Base-by-base conservation (phyloP, 2,113 vertebrate species). In the Pantherophis guttatus region DNA sequence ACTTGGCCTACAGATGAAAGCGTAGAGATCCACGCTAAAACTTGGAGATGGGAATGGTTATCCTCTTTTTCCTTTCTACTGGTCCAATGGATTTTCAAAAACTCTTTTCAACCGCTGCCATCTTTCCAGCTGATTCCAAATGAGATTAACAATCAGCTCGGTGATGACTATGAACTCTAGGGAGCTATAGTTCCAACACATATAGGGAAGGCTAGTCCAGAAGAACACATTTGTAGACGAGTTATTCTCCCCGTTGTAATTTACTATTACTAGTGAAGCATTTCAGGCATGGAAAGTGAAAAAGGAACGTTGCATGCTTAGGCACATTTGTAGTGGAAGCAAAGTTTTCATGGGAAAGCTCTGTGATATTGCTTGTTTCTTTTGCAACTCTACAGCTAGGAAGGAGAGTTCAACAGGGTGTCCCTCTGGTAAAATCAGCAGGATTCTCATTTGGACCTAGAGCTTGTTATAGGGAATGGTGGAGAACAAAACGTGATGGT, bases 11-110 rank as follows among this genome's bases (percentile, higher is more conserved):
- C 58, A 0, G 93, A n/a, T 94, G 87, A 90, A 94, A 94, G 95
- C 96, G 94, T 94, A 96, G 96, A 95, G 93, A 88, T 93, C 93
- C 17, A 0, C 5, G 93, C 91, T 94, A 90, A 95, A 96, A 96
- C 94, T 86, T 93, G 70, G 95, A 91, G 89, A 85, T 93, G 92
- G 90, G 87, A 93, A 96, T 91, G 93, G 94, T 95, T 95, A 90
- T 94, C 92, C 33, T 50, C 33, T 95, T 93, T 95, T 88, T 94
- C 89, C 94, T 91, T 94, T 97, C 93, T 94, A 70, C 12, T 19
- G 59, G 89, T 65, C 29, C 89, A 91, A n/a, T 59, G 17, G 13
- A 87, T 59, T 24, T 48, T 96, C 21, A 96, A 94, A 93, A 92
- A 33, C 10, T 95, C 92, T 94, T 96, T 95, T 94, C 95, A 93